Conservation (phyloP, 2,888 invertebrate species). For the Trichogramma evanescens region DNA sequence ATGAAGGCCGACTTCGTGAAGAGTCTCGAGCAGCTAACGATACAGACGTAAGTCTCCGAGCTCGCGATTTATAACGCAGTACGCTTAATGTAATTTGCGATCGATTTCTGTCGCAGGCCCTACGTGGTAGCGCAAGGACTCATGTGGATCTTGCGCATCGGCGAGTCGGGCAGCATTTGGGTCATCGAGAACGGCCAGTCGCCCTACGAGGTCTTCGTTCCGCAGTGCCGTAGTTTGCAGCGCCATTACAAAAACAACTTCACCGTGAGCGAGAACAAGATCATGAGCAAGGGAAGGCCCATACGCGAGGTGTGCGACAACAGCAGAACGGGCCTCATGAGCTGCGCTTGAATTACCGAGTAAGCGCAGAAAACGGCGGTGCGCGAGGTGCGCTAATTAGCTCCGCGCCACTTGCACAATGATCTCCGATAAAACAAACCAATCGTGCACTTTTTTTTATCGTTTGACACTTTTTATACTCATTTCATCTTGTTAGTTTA, state of each 20-base stretch:
- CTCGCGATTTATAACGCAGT: not conserved
- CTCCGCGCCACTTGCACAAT: no score
- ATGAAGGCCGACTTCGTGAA: constrained; percentile 44
- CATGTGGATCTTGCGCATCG: constrained; percentile 33
- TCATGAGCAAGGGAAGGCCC: constrained; percentile 28
- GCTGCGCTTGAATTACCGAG: constrained; percentile 30
- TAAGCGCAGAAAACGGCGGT: not conserved
- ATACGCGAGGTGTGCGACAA: constrained; percentile 37
- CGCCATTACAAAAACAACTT: constrained; percentile 40
- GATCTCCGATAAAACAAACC: no score
- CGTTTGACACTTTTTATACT: no score
- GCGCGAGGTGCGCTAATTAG: not conserved
- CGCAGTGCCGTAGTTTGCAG: constrained; percentile 34
- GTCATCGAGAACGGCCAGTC: constrained; percentile 37
- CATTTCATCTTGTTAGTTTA: no score
- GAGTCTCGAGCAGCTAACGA: constrained; percentile 37
- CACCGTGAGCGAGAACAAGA: constrained; percentile 26
- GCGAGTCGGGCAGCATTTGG: constrained; percentile 39
- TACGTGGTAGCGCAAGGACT: constrained; percentile 40
- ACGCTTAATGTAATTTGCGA: not conserved
- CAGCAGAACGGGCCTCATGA: constrained; percentile 35
- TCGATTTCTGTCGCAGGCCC: constrained; percentile 26
- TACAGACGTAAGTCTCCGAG: constrained; percentile 37
- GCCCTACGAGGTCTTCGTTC: constrained; percentile 38
- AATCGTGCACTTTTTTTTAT: no score